Evolutionary conservation across 2,113 vertebrate genomes (phyloP).

Genomic region (Aptenodytes patagonicus): DNA sequence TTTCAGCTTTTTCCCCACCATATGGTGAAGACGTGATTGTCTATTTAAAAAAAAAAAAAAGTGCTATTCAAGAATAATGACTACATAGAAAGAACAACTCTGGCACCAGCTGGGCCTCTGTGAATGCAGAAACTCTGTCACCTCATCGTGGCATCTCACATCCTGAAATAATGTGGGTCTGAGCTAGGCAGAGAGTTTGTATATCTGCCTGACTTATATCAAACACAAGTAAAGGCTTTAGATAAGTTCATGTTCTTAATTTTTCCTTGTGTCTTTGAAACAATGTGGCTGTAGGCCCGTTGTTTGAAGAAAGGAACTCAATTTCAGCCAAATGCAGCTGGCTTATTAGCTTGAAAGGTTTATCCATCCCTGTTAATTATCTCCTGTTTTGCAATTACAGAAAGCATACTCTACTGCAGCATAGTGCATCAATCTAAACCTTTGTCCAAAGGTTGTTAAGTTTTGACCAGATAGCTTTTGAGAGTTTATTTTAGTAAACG

Average conservation of each 20-base stretch:
- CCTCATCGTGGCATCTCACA: background rate
- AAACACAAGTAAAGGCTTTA: background rate
- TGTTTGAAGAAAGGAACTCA: background rate
- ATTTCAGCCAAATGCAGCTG: background rate
- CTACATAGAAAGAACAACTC: background rate
- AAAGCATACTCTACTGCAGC: background rate
- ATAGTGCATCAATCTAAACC: background rate
- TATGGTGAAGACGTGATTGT: background rate
- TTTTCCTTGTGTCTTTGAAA: background rate
- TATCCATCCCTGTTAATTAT: background rate
- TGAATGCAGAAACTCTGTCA: background rate
- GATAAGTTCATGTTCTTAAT: background rate
- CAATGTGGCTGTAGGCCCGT: background rate
- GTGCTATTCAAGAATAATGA: background rate
- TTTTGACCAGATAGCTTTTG: background rate
- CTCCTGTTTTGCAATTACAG: background rate
- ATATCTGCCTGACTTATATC: background rate
- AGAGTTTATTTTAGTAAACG: background rate
- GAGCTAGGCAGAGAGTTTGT: background rate
- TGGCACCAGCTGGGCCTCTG: background rate
- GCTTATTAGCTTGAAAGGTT: background rate
- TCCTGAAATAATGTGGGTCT: background rate
- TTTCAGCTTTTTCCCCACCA: background rate
- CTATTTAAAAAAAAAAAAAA: background rate
- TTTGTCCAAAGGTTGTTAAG: background rate